Conservation (phyloP, 1,140 invertebrate genomes). For the Muscidifurax raptorellus region DNA sequence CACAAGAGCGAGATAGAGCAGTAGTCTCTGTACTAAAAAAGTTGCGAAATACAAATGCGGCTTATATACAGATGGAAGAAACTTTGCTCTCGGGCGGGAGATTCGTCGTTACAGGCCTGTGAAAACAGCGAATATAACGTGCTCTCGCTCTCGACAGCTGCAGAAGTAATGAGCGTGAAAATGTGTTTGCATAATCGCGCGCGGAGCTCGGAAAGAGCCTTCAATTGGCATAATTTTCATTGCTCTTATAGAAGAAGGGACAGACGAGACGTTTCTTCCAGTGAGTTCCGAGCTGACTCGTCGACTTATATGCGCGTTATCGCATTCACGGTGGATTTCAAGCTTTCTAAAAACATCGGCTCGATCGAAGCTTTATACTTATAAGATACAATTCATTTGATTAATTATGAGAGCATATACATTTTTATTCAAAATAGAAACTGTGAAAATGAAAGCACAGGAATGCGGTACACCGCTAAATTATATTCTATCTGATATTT, state of each 20-base stretch:
- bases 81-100: neutral
- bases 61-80: neutral
- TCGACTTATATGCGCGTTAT: neutral
- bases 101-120: neutral
- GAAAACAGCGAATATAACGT: neutral
- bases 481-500: too few species aligned
- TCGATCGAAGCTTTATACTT: too few species aligned
- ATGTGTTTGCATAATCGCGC: slow-evolving; percentile 25
- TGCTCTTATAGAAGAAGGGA: neutral
- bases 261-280: neutral
- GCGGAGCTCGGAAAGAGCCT: neutral
- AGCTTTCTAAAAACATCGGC: neutral
- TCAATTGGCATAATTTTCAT: slow-evolving; percentile 29
- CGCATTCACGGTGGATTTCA: neutral
- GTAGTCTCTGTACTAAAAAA: neutral
- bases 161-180: slow-evolving; percentile 1
- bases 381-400: too few species aligned
- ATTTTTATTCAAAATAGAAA: too few species aligned
- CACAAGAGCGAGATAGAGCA: neutral
- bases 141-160: neutral
- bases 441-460: too few species aligned
- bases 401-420: too few species aligned
- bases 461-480: too few species aligned
- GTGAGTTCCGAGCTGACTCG: neutral
- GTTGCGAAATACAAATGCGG: neutral